phyloP scores from a whole-genome alignment of 2,113 vertebrate genomes.

The Xyliphius kryptos region DNA sequence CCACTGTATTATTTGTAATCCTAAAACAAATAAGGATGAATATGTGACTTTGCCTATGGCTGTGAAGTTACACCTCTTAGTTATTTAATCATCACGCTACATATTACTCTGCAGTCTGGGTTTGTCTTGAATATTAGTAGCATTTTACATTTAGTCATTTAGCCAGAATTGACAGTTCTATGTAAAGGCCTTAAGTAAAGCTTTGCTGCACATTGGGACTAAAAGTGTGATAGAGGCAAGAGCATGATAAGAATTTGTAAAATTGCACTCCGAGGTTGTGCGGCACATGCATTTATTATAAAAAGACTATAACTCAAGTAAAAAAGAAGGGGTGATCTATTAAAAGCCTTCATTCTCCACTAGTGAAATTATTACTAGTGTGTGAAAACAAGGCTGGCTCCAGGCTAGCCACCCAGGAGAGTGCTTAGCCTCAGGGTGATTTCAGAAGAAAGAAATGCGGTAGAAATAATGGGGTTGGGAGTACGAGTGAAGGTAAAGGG shows the following conservation, averaged over 20 bases:
- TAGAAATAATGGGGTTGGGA: constrained; percentile 61
- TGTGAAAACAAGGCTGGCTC: constrained; percentile 63
- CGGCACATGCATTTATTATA: constrained; percentile 23
- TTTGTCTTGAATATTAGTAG: too few species aligned
- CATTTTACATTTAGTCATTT: too few species aligned
- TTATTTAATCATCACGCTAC: too few species aligned
- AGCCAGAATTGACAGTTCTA: too few species aligned
- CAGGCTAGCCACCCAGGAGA: constrained; percentile 69
- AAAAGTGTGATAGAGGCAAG: background rate
- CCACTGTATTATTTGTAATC: too few species aligned
- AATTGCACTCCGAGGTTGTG: constrained; percentile 14
- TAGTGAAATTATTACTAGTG: constrained; percentile 62
- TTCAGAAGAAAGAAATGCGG: constrained; percentile 62
- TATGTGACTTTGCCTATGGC: too few species aligned
- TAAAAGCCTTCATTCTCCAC: constrained; percentile 61
- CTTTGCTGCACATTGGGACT: too few species aligned
- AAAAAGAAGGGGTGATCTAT: constrained; percentile 49
- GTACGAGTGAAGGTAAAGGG: constrained; percentile 50
- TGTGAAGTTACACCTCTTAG: too few species aligned
- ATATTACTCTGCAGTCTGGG: too few species aligned
- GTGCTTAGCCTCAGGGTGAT: constrained; percentile 61
- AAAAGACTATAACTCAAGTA: constrained; percentile 33
- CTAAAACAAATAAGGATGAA: too few species aligned
- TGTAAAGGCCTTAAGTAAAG: too few species aligned
- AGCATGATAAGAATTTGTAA: constrained; percentile 8